These are phyloP conservation scores for Drosophila engyochracea DNA, from an alignment of 2,888 invertebrate genomes.

Conservation along the genomic window DNA sequence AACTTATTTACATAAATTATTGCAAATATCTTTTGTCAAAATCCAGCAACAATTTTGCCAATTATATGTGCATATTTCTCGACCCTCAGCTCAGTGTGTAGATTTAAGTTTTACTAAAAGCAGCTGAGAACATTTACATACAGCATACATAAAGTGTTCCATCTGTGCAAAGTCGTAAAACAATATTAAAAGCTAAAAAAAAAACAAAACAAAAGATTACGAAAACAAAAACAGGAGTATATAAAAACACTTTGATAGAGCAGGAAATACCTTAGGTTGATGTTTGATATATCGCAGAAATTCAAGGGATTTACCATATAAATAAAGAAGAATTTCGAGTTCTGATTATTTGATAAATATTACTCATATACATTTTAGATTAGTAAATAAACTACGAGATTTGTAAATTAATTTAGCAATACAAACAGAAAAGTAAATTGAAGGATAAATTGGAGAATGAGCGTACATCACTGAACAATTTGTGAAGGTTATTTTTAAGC, in stretches of 20 bases:
- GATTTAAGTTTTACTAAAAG: slow-evolving; percentile 32
- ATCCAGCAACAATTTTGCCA: slow-evolving; percentile 35
- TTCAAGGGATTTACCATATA: neutral
- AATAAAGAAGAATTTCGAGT: neutral
- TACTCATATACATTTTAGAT: neutral
- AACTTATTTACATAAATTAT: slow-evolving; percentile 51
- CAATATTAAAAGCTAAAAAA: slow-evolving; percentile 45
- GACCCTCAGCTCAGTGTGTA: neutral
- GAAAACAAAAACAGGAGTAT: neutral
- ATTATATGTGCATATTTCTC: slow-evolving; percentile 41
- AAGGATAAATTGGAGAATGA: neutral
- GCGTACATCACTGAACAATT: neutral
- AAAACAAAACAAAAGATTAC: neutral
- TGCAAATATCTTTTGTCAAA: slow-evolving; percentile 31
- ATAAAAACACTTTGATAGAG: neutral
- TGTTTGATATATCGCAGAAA: neutral
- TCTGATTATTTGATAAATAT: neutral
- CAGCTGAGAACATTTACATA: slow-evolving; percentile 52
- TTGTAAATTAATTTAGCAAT: neutral
- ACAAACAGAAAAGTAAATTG: neutral
- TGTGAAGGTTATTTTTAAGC: neutral
- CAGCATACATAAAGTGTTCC: slow-evolving; percentile 52
- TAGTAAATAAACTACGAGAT: neutral
- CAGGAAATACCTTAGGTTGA: neutral
- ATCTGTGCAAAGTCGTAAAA: slow-evolving; percentile 51